Evolutionary conservation across 2,113 vertebrate genomes (phyloP), one percentile per base, ranked within the genome.

Genomic region (Glaucomys volans): DNA sequence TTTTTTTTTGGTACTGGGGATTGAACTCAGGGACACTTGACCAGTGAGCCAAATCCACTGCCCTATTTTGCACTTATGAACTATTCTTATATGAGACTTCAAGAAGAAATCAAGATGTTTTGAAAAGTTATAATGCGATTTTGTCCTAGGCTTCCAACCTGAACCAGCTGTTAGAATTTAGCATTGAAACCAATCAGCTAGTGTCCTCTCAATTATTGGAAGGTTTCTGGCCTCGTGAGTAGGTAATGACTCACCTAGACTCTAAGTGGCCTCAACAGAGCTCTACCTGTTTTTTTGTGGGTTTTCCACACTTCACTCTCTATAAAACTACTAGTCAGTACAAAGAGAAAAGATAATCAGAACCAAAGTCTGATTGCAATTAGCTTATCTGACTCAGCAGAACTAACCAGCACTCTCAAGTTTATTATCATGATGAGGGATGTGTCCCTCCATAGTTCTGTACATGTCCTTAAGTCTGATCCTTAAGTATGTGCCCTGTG

Each of bases 341-440:
- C 28, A 7, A 47, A 37, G 35, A 83, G 42, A 42, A 52, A 90
- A 72, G 35, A 3, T 12, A 54, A 35, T 16, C n/a, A 81, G 80
- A 32, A 74, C 12, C 7, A 18, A 9, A 8, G 2, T 64, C 42
- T 5, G 3, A 8, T 47, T 3, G 0, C 44, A 26, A 20, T 44
- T 50, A 37, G 47, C 62, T 37, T 40, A 37, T 37, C 35, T 75
- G 35, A 35, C 10, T 59, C 28, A 62, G 3, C 4, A 24, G 62
- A 32, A 81, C 26, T 62, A 62, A 1, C 18, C 4, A 44, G 18
- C 74, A 57, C 20, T 87, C 18, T 9, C 16, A n/a, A 7, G 44
- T 64, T 28, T 40, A 57, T 57, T 64, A 71, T 35, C 42, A 13
- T 1, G 7, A 44, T 20, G 35, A 82, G 5, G 22, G 7, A 22